Base-by-base conservation (phyloP, 2,797 vertebrate species). In the Semotilus atromaculatus region DNA sequence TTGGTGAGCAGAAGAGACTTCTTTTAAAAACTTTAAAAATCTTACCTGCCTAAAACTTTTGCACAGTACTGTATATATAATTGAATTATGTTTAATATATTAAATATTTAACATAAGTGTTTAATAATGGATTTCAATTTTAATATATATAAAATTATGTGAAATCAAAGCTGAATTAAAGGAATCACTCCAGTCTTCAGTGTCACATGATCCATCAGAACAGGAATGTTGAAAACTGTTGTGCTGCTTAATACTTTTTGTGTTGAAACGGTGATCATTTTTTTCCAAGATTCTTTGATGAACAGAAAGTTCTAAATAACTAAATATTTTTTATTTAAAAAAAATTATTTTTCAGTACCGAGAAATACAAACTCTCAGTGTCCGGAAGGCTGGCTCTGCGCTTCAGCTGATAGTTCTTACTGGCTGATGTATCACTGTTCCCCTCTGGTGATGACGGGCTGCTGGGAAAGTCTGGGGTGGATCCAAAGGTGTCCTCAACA, bases 361-460 rank as follows among this genome's bases (percentile, higher is more conserved):
- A 89, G 51, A 96, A 88, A 85, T 97, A 97, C 86, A 95, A 89
- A 79, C 79, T 95, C 90, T 98, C 97, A 0, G 94, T 92, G 78
- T 97, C 97, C 86, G 96, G 96, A 83, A 95, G 91, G 88, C 91
- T 97, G 89, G 94, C 92, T 85, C 96, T 92, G 48, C 95, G 94
- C 40, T 93, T 95, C 9, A 94, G 89, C 66, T 93, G 87, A 2
- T 85, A 93, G 72, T 93, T 92, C 67, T 93, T 94, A 1, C 68
- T 86, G 0, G 79, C 40, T 51, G 94, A 92, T 38, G 93, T 92
- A 75, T 97, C 97, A 0, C 53, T 85, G 88, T 89, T 91, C 75
- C 86, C 92, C 8, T 96, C 96, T 0, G 31, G 29, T 66, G 92
- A 93, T 60, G 92, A 93, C 0, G 88, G 93, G 88, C 93, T 93